Evolutionary conservation across 2,888 invertebrate species (phyloP), one percentile per base, ranked within the genome.

Genomic region (Drosophila multiciliata): DNA sequence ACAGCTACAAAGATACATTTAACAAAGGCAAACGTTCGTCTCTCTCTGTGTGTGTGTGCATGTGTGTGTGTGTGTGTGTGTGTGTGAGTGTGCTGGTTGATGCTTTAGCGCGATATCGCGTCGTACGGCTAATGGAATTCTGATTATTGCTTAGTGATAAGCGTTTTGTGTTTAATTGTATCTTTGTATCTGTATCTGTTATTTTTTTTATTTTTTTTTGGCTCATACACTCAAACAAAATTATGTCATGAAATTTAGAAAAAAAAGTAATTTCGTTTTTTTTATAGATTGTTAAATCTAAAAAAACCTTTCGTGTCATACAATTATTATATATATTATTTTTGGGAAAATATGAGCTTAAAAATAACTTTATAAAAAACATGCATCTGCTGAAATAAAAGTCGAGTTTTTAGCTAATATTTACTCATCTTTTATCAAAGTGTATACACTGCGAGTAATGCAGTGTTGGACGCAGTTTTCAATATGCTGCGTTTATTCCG

Each of bases 71-170:
- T 53, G 63, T 68, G 55, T 66, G 35, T 65, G 50, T 66, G 50
- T 49, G 35, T 35, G 63, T 66, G 23, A 55, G 57, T 71, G 66
- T 62, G 66, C 52, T 69, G 75, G 71, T 84, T 82, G 87, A 87
- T 87, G 87, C 88, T 89, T 87, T 80, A 80, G 76, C 68, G 82
- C 79, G 87, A 87, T 87, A 87, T 86, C 88, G 82, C 82, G 82
- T 87, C 87, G 78, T 89, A 91, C 91, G 90, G 92, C 91, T 91
- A 91, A 91, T 91, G 91, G 91, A 91, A 91, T 92, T 91, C 91
- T 90, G 91, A 91, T 91, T 91, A 91, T 92, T 92, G 91, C 87
- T 90, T 88, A 87, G 88, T 85, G 91, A 91, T 91, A 91, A 91
- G 90, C 89, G 88, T 85, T 88, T 91, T 91, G 89, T 90, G 90